Evolutionary conservation across 2,797 vertebrate genomes (phyloP), one percentile per base, ranked within the genome.

Genomic region (Pseudomugil gertrudae): DNA sequence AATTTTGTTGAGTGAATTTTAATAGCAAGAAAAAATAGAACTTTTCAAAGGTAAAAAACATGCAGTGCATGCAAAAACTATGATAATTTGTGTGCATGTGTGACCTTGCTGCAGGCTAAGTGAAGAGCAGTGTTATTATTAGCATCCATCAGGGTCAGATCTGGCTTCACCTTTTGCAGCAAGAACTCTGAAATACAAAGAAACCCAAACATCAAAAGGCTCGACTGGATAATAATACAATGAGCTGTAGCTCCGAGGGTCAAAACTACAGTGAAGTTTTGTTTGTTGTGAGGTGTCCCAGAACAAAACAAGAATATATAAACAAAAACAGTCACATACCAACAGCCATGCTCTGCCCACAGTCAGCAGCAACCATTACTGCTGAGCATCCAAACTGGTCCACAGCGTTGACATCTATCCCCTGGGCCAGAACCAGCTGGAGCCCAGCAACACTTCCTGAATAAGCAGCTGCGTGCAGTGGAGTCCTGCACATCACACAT

Each of bases 51-150:
- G 15, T 19, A 35, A 56, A 56, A 10, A 56, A 24, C 3, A 2
- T 36, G 26, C 26, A 55, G 21, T 59, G 24, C 63, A 80, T 71
- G 58, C 70, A 66, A 63, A 48, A 19, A 72, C 6, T 40, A 19
- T 57, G 70, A 69, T 67, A 38, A 56, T 52, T 17, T 17, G 52
- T 59, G 24, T 69, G 32, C 9, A 8, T 8, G 7, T 32, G 11
- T 63, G 74, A 98, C 98, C 96, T 98, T 97, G 94, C 93, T 96
- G 94, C 98, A 99, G 90, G 98, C 97, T 92, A 99, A 92, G 92
- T 99, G 98, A 89, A 99, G 96, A 90, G 96, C 97, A 60, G 97
- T 99, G 93, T 98, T 98, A 92, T 95, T 96, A 91, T 95, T 96
- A 90, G 94, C 92, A 76, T 99, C 98, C 92, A 96, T 93, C 92